Evolutionary conservation across 2,888 invertebrate genomes (phyloP).

Genomic region (Sesia bembeciformis): DNA sequence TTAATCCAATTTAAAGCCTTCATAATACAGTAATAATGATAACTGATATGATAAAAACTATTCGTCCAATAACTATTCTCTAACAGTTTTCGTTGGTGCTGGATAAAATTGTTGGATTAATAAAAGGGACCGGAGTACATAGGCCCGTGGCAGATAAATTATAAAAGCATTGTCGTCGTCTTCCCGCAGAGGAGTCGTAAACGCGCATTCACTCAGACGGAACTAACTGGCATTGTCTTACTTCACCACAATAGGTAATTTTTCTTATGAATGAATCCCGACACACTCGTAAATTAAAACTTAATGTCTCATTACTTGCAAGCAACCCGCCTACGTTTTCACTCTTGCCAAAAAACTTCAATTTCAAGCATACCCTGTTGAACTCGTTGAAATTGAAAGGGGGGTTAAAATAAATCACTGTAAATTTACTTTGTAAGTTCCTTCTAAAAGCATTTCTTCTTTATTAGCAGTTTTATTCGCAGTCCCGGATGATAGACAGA

Average conservation of each 20-base stretch:
- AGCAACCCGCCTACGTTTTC: constrained; percentile 41
- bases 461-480: no score
- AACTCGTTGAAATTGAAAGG: constrained; percentile 14
- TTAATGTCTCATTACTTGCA: constrained; percentile 71
- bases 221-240: constrained; percentile 69
- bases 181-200: constrained; percentile 10
- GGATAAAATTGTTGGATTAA: no score
- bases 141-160: constrained; percentile 56
- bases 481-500: no score
- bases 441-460: no score
- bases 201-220: constrained; percentile 50
- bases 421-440: no score
- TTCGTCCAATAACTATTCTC: no score
- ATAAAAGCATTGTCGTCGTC: constrained; percentile 55
- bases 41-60: no score
- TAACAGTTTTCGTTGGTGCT: no score
- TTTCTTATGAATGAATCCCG: constrained; percentile 60
- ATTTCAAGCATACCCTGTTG: not conserved
- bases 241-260: constrained; percentile 67
- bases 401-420: constrained; percentile 11
- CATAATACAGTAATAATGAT: no score
- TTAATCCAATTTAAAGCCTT: no score
- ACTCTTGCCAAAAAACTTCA: constrained; percentile 42
- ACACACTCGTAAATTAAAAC: constrained; percentile 66
- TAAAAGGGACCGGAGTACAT: no score